phyloP scores from a whole-genome alignment of 2,113 vertebrate species.

The Peromyscus leucopus region DNA sequence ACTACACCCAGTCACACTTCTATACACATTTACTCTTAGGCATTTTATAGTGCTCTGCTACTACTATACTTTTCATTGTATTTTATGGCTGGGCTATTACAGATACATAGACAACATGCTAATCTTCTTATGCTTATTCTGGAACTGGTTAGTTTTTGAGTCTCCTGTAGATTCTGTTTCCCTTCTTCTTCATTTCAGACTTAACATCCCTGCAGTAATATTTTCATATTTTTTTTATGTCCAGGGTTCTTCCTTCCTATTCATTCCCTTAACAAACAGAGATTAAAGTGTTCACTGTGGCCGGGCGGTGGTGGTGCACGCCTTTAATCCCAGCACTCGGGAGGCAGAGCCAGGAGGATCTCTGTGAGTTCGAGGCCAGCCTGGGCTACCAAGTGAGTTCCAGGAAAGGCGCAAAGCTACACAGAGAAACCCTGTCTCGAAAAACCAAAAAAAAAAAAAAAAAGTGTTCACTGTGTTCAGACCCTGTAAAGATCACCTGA shows the following conservation, averaged over 20 bases:
- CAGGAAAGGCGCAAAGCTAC: too few species aligned
- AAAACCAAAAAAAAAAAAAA: too few species aligned
- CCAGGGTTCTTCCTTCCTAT: background rate
- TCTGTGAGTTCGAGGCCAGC: too few species aligned
- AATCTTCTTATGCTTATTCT: background rate
- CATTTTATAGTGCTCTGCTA: conserved; percentile 4
- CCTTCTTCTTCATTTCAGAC: background rate
- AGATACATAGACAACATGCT: background rate
- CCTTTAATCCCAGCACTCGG: too few species aligned
- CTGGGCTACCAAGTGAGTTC: too few species aligned
- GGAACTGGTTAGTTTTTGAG: background rate
- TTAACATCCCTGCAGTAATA: background rate
- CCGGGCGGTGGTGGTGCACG: too few species aligned
- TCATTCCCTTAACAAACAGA: background rate
- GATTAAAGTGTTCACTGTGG: conserved; percentile 16
- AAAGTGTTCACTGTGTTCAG: conserved; percentile 19
- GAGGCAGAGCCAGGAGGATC: too few species aligned
- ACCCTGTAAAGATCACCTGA: background rate
- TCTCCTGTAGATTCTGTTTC: conserved; percentile 7
- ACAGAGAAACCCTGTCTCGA: too few species aligned
- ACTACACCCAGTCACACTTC: background rate
- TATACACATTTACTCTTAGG: conserved; percentile 8
- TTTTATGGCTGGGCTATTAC: background rate
- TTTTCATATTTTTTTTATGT: background rate
- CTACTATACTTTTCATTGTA: background rate